Conservation (phyloP, 2,113 vertebrate species). For the Gallinago undulata region DNA sequence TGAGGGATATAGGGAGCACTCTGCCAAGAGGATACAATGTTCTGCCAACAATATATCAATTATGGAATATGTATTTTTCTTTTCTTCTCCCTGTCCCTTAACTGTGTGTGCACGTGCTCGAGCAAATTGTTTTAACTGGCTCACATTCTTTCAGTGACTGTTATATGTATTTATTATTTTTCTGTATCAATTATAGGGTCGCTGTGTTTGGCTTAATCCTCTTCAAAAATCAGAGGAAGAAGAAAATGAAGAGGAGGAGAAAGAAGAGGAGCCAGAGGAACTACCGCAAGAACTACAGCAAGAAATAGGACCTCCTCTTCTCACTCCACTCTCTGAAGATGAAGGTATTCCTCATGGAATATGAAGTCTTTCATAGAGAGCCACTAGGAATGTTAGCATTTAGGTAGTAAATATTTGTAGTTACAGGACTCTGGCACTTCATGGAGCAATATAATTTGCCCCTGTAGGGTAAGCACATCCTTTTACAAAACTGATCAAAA, state of each 20-base stretch:
- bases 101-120: neutral
- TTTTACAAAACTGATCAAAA: neutral
- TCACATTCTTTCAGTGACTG: neutral
- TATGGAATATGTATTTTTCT: neutral
- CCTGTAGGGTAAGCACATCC: neutral
- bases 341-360: slow-evolving; percentile 76
- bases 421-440: neutral
- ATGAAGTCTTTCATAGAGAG: neutral
- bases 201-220: slow-evolving; percentile 89
- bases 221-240: slow-evolving; percentile 74
- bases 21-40: neutral
- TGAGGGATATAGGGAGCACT: neutral
- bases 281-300: slow-evolving; percentile 83
- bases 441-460: neutral
- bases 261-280: slow-evolving; percentile 77
- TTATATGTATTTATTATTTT: neutral
- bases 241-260: slow-evolving; percentile 80
- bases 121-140: neutral
- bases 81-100: neutral
- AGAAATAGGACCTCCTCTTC: slow-evolving; percentile 88
- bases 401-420: neutral
- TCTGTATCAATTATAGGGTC: slow-evolving; percentile 77
- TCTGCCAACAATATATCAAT: neutral
- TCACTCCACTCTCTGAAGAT: slow-evolving; percentile 91
- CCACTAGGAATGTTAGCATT: neutral